Evolutionary conservation across 2,797 vertebrate species (phyloP), one percentile per base, ranked within the genome.

Genomic region (Muraenolepis orangiensis): DNA sequence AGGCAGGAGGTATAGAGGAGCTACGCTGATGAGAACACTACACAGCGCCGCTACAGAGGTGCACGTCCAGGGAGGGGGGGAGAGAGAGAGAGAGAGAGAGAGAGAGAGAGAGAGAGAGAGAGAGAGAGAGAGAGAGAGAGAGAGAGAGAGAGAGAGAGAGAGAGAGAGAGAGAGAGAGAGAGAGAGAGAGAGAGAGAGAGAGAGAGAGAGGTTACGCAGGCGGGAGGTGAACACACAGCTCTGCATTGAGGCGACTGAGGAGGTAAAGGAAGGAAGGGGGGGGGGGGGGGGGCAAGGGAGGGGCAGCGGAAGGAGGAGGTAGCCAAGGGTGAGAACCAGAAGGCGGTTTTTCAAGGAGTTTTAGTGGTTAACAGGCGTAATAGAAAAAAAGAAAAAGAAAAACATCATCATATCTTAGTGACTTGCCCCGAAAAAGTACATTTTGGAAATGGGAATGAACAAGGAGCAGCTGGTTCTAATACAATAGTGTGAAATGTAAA

Each of bases 381-480:
- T 87, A 86, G 87, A 82, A 87, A 87, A 42, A 13, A 51, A 51
- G 20, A 88, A 82, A 87, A 87, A 42, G 13, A 51, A 51, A 51
- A n/a, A 51, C 3, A 51, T 20, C 42, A 51, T 87, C 88, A 88
- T 84, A 87, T 90, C 86, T 82, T 77, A 82, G 87, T 87, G 85
- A 87, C 88, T 90, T 91, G 87, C 88, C 86, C 89, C 42, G 89
- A 88, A 92, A 91, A 89, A 89, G 87, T 84, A 87, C 83, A 82
- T 81, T 91, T 86, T 71, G 79, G 68, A 86, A 80, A 51, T 20
- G 79, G 77, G 78, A 89, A 87, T 90, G 87, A 86, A 91, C 89
- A 79, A 80, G 72, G 89, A 91, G 88, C 92, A 93, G 91, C 91
- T 93, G 92, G 85, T 85, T 85, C 80, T 85, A 90, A 93, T 91